Base-by-base conservation (phyloP, 2,888 invertebrate species). In the Endotricha flammealis region DNA sequence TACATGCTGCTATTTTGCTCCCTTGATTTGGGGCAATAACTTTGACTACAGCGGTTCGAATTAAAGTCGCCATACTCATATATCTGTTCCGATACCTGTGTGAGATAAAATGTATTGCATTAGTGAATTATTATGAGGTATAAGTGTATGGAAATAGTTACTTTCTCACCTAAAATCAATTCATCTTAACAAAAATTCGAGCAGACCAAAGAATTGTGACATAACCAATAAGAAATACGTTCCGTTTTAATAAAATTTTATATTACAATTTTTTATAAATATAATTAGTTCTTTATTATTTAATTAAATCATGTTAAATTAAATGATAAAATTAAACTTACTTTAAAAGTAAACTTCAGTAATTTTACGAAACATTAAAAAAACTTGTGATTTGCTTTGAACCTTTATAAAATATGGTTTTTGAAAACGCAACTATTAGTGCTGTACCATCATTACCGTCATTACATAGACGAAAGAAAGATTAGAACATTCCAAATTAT, bases 1-100 rank as follows among this genome's bases (percentile, higher is more conserved):
- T 61, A 44, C 81, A 82, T 39, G 76, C 78, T 39, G 76, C 77
- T 42, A 85, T 73, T 61, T 82, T 83, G 29, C 74, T 66, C 23
- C 75, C 69, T 38, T 81, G 80, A 30, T 54, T 53, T 10, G 80
- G 72, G 41, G 58, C 58, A 6, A 78, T 53, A 36, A 71, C 62
- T 62, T 76, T 83, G 25, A 77, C 60, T 35, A 82, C 64, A 28
- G 78, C 73, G 29, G 75, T 71, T 57, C 75, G 67, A 25, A 83
- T 58, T 32, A 83, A 44, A 29, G 76, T 72, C 41, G 82, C 67
- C 85, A 85, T 85, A 39, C 46, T 64, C 56, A n/a, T n/a, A 61
- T 63, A 64, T 50, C 25, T 36, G 36, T 17, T 39, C 2, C 32
- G 53, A 59, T 58, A 59, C 57, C 74, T 73, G 48, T 16, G 47